Percentiles rank a stretch among this genome's conserved stretches.
phyloP scores from a whole-genome alignment of 2,113 vertebrate genomes.

The Diadophis punctatus region DNA sequence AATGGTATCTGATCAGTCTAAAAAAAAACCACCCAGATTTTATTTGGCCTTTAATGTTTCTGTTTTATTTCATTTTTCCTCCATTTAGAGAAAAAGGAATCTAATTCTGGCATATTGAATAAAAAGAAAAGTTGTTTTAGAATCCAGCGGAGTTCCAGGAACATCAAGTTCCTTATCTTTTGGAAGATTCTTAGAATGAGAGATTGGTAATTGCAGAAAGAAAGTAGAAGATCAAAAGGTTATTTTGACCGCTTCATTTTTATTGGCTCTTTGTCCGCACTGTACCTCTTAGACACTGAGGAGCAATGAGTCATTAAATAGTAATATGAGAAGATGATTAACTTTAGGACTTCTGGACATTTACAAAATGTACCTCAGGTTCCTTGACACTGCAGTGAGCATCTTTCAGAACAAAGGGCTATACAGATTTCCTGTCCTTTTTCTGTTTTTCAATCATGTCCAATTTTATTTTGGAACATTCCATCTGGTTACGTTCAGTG shows the following conservation, averaged over 20 bases:
- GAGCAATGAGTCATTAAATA: not conserved
- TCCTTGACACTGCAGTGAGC: not conserved
- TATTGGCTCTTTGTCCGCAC: not conserved
- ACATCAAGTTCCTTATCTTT: slow-evolving; percentile 34
- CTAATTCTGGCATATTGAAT: not conserved
- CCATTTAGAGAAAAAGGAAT: not conserved
- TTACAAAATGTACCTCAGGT: not conserved
- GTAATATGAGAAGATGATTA: not conserved
- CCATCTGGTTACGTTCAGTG: not conserved
- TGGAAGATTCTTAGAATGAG: not conserved
- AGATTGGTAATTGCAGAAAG: not conserved
- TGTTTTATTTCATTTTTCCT: slow-evolving; percentile 26
- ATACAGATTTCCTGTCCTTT: not conserved
- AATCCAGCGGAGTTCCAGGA: slow-evolving; percentile 38
- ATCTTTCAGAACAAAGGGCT: not conserved
- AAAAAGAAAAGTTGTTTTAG: slow-evolving; percentile 41
- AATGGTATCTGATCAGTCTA: slow-evolving; percentile 24
- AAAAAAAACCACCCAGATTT: not conserved
- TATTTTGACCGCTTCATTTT: not conserved
- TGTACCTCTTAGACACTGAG: not conserved
- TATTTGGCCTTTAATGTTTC: slow-evolving; percentile 51
- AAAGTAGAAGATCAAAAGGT: not conserved
- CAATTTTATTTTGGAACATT: not conserved
- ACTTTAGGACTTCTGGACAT: not conserved
- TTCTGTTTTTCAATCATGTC: not conserved